Evolutionary conservation across 2,113 vertebrate genomes (phyloP).

Genomic region (Corythaixoides concolor): DNA sequence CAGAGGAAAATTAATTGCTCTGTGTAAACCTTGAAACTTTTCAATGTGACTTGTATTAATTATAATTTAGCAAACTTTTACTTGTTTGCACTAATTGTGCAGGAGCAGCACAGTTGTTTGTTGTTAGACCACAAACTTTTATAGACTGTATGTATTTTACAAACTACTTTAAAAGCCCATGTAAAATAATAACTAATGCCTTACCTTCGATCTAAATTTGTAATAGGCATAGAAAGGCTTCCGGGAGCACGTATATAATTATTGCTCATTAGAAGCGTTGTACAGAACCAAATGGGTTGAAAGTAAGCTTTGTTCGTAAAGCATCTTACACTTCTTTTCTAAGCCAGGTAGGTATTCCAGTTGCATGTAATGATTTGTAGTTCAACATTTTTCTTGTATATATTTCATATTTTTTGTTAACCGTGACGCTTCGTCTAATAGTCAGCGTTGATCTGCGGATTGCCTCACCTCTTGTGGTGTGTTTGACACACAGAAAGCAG

Average conservation of each 20-base stretch:
- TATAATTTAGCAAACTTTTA: not conserved
- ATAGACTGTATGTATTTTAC: slow-evolving; percentile 29
- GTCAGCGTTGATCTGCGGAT: not conserved
- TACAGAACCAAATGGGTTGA: not conserved
- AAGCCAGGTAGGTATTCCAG: not conserved
- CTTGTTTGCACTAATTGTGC: not conserved
- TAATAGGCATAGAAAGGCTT: slow-evolving; percentile 18
- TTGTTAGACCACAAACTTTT: slow-evolving; percentile 21
- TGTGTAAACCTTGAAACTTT: not conserved
- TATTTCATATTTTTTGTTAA: not conserved
- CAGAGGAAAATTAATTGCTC: not conserved
- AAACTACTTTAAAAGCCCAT: slow-evolving; percentile 27
- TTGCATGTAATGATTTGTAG: not conserved
- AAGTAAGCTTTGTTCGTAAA: not conserved
- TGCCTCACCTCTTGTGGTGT: not conserved
- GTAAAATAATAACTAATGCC: slow-evolving; percentile 12
- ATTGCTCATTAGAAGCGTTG: not conserved
- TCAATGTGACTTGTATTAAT: not conserved
- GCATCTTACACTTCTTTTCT: not conserved
- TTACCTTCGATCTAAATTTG: slow-evolving; percentile 24
- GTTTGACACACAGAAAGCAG: not conserved
- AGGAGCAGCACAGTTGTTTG: slow-evolving; percentile 13
- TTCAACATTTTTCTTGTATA: not conserved
- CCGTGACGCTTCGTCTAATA: not conserved
- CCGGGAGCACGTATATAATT: not conserved